A percentile compares a stretch with the other conserved stretches of the same genome.
Evolutionary conservation across 64 coral and sea anemone genomes (phyloP).

Genomic region (Anthopleura sola): DNA sequence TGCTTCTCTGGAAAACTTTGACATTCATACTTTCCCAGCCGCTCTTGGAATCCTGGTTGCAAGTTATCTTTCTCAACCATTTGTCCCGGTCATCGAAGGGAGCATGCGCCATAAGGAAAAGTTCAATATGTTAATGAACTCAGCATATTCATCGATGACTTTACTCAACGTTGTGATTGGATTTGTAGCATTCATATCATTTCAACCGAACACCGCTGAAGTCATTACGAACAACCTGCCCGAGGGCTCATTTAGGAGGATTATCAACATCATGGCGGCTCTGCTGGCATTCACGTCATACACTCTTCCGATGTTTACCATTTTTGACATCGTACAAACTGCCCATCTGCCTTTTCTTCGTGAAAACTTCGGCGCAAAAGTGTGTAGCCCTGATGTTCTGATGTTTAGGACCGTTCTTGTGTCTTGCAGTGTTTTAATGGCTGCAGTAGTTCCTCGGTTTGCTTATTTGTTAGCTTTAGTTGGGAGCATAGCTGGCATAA

Average conservation of each 20-base stretch:
- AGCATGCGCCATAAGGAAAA: conserved; percentile 77
- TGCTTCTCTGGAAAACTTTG: conserved; percentile 70
- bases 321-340: conserved; percentile 86
- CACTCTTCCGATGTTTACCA: conserved; percentile 96
- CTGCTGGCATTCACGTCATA: conserved; percentile 85
- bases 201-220: conserved; percentile 84
- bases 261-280: conserved; percentile 77
- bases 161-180: conserved; percentile 86
- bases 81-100: conserved; percentile 90
- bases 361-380: conserved; percentile 44
- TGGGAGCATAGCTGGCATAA: conserved; percentile 82
- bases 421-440: conserved; percentile 52
- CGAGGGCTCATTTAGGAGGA: conserved; percentile 70
- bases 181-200: conserved; percentile 84
- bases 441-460: conserved; percentile 71
- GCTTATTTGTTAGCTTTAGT: conserved; percentile 79
- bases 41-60: conserved; percentile 89
- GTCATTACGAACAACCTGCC: conserved; percentile 94
- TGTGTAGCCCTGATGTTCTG: conserved; percentile 39
- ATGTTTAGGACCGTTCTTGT: conserved; percentile 54
- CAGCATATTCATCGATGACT: conserved; percentile 81
- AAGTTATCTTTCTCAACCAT: conserved; percentile 93
- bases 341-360: conserved; percentile 44
- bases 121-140: conserved; percentile 71
- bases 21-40: conserved; percentile 72